Evolutionary conservation across 2,888 invertebrate species (phyloP).

Genomic region (Phyllotreta cruciferae): DNA sequence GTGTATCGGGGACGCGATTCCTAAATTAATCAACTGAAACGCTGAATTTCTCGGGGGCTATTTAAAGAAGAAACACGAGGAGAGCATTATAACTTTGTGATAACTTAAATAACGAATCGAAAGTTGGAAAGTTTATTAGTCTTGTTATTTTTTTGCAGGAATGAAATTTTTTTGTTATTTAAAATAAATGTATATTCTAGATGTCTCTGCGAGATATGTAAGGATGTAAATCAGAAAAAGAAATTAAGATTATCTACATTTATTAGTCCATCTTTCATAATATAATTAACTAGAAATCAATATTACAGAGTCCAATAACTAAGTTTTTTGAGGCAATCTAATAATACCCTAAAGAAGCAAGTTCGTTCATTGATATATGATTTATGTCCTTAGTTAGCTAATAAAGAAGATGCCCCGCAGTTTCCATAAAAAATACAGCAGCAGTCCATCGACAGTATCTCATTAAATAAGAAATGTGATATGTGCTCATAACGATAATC

Average conservation of each 20-base stretch:
- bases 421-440: constrained; percentile 20
- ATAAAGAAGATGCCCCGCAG: constrained; percentile 19
- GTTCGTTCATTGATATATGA: constrained; percentile 17
- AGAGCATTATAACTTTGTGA: constrained; percentile 18
- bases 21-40: constrained; percentile 36
- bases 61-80: constrained; percentile 23
- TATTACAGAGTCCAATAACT: too few species aligned
- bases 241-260: too few species aligned
- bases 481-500: constrained; percentile 51
- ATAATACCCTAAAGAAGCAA: too few species aligned
- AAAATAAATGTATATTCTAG: too few species aligned
- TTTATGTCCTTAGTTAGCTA: constrained; percentile 18
- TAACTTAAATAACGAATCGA: constrained; percentile 17
- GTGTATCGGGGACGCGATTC: constrained; percentile 34
- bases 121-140: constrained; percentile 19
- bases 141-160: background rate
- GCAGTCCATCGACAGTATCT: constrained; percentile 44
- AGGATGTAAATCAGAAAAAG: too few species aligned
- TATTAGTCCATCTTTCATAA: too few species aligned
- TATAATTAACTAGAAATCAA: too few species aligned
- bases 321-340: too few species aligned
- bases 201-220: too few species aligned
- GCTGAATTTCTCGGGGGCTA: constrained; percentile 30
- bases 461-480: constrained; percentile 52
- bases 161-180: too few species aligned